Base-by-base conservation (phyloP, 2,888 invertebrate genomes). In the Acrocera orbiculus region DNA sequence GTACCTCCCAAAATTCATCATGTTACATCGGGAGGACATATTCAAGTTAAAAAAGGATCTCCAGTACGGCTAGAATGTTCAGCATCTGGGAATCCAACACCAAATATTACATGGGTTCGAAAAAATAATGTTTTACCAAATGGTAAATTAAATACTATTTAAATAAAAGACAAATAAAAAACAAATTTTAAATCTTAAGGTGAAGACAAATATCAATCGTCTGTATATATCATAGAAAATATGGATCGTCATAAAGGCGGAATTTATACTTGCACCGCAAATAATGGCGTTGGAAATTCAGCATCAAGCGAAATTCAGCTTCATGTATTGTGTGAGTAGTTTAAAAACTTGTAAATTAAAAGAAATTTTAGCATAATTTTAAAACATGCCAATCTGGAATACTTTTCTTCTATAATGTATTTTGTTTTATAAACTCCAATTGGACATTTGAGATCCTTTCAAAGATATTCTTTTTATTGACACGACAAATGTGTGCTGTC, bases 41-140 rank as follows among this genome's bases (percentile, higher is more conserved):
- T 68, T 31, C 65, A 66, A 45, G 67, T 66, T 32, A 65, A 73
- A 46, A 71, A 72, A 3, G 77, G 76, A 14, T 73, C 73, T 15
- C 67, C 71, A 28, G 72, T 76, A 36, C 73, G 75, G 16, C 58
- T 78, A 38, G 72, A 73, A 50, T 79, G 77, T 50, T 71, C 69
- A 40, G 71, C 73, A 34, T 66, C 69, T 31, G 73, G 73, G 25
- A 73, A 75, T 57, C 80, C 78, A 14, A 70, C 72, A 28, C 78
- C 78, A n/a, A 67, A 70, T 49, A 70, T 79, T 46, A 63, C 68
- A 17, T 79, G 78, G 78, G 64, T 68, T 63, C 31, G 42, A 30
- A 42, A 42, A 26, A 42, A 42, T 30, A 42, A 41, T 37, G 35
- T 42, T 22, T 16, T 42, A 25, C 42, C 42, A 27, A 41, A 39